Evolutionary conservation across 2,888 invertebrate genomes (phyloP).

Genomic region (Trisateles emortualis): DNA sequence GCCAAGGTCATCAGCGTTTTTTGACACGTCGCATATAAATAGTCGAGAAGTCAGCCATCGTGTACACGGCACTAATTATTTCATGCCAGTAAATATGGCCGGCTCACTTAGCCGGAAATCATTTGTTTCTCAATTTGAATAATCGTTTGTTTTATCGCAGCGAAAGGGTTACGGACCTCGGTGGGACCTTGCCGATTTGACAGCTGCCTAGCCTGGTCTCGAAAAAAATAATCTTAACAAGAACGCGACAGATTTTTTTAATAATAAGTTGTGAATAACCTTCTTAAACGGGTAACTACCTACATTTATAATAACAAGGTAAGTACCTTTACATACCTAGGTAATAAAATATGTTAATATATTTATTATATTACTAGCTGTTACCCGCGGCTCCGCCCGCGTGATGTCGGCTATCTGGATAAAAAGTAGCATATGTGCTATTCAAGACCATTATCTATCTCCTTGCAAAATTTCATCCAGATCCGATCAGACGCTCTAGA

Average conservation of each 20-base stretch:
- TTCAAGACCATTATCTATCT: too few species aligned
- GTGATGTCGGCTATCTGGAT: too few species aligned
- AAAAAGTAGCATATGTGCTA: too few species aligned
- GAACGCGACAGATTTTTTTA: slow-evolving; percentile 26
- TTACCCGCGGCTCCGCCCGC: too few species aligned
- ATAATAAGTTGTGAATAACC: slow-evolving; percentile 23
- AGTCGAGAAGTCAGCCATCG: slow-evolving; percentile 70
- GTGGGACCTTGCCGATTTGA: slow-evolving; percentile 57
- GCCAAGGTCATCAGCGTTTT: slow-evolving; percentile 84
- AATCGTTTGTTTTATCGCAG: slow-evolving; percentile 67
- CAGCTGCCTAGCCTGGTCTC: slow-evolving; percentile 40
- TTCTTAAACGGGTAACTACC: not conserved
- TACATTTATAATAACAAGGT: not conserved
- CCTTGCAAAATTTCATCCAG: too few species aligned
- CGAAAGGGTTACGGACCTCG: slow-evolving; percentile 72
- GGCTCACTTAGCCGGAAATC: slow-evolving; percentile 74
- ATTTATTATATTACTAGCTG: too few species aligned
- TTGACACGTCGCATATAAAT: slow-evolving; percentile 83
- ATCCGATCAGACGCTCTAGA: too few species aligned
- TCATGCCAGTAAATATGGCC: slow-evolving; percentile 63
- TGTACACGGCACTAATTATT: slow-evolving; percentile 68
- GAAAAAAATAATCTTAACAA: slow-evolving; percentile 26
- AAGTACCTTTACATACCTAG: not conserved
- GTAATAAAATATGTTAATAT: not conserved
- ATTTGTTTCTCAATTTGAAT: slow-evolving; percentile 78